A percentile compares a stretch with the other conserved stretches of the same genome.
Evolutionary conservation across 2,113 vertebrate species (phyloP).

Genomic region (Morone chrysops): DNA sequence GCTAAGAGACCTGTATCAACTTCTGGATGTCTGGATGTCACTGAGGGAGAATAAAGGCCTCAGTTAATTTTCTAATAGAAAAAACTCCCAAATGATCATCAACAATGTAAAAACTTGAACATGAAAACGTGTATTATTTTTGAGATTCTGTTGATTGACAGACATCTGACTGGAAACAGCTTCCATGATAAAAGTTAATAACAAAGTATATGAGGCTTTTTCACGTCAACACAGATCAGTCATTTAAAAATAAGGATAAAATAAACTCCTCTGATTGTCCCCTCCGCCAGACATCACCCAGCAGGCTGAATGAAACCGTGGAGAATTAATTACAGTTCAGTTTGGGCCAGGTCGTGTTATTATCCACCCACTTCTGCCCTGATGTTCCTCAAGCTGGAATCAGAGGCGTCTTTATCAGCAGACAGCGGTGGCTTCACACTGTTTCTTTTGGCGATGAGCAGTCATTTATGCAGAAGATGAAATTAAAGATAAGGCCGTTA

Average conservation of each 20-base stretch:
- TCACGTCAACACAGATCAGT: not conserved
- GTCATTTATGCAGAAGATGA: not conserved
- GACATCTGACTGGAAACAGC: not conserved
- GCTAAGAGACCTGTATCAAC: not conserved
- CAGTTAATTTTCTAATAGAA: not conserved
- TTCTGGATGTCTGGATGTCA: not conserved
- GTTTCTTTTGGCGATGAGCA: not conserved
- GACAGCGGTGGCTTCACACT: conserved; percentile 1
- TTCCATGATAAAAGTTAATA: not conserved
- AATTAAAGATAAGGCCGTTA: not conserved
- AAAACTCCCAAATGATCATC: no score
- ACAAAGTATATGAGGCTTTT: not conserved
- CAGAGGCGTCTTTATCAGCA: not conserved
- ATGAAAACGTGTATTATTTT: no score
- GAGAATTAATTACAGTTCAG: not conserved
- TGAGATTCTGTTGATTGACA: no score
- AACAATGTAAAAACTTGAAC: no score
- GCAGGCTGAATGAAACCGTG: not conserved
- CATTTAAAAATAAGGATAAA: not conserved
- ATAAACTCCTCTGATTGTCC: not conserved
- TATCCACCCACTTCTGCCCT: not conserved
- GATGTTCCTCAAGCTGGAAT: not conserved
- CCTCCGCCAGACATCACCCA: not conserved
- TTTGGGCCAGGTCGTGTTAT: not conserved
- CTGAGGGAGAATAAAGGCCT: not conserved